Percentiles rank a stretch among this genome's conserved stretches.
These are phyloP conservation scores for Gorsachius magnificus DNA, from an alignment of 2,797 vertebrate genomes.

Conservation along the genomic window DNA sequence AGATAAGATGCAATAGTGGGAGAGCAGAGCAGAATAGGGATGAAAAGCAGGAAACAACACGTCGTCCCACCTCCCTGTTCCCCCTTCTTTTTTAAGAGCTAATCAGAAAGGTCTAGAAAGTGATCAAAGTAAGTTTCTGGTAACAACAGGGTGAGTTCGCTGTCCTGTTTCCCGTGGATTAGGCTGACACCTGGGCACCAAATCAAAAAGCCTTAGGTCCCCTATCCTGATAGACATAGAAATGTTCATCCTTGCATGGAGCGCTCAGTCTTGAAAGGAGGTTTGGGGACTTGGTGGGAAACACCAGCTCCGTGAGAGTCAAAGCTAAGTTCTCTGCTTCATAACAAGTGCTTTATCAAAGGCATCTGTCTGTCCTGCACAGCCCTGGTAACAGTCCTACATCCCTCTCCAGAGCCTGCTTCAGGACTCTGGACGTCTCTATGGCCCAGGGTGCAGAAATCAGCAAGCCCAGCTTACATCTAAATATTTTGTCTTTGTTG, in stretches of 20 bases:
- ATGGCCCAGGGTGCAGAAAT: background rate
- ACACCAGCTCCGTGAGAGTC: background rate
- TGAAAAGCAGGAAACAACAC: background rate
- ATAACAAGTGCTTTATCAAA: background rate
- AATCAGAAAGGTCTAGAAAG: background rate
- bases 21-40: background rate
- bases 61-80: background rate
- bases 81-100: background rate
- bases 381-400: background rate
- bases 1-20: background rate
- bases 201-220: background rate
- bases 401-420: background rate
- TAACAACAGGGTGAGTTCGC: background rate
- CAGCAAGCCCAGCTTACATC: background rate
- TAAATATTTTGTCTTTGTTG: background rate
- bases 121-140: background rate
- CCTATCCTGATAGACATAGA: fast-evolving
- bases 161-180: background rate
- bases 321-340: background rate
- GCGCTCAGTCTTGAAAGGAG: background rate
- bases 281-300: background rate
- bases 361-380: background rate
- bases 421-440: background rate
- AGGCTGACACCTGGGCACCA: background rate
- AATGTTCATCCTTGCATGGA: background rate